phyloP scores from a whole-genome alignment of 2,888 invertebrate genomes.

The Phalera bucephala region DNA sequence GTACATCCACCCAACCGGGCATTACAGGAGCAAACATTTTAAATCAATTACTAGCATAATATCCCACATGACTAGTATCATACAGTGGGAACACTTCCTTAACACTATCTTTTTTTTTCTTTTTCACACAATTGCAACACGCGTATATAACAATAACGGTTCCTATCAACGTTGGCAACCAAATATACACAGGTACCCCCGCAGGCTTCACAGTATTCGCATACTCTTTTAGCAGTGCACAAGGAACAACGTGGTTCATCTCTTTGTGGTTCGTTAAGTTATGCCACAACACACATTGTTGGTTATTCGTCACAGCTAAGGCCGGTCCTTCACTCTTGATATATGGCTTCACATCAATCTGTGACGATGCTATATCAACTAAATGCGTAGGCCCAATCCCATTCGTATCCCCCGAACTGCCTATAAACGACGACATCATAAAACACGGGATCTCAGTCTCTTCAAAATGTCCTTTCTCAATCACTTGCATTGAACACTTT shows the following conservation, averaged over 20 bases:
- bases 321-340: constrained; percentile 42
- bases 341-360: constrained; percentile 53
- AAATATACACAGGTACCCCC: constrained; percentile 65
- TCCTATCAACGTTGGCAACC: constrained; percentile 60
- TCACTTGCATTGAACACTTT: constrained; percentile 65
- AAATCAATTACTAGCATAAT: constrained; percentile 45
- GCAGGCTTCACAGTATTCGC: constrained; percentile 61
- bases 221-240: constrained; percentile 62
- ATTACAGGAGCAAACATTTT: too few relatives aligned
- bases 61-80: constrained; percentile 43
- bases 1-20: too few relatives aligned
- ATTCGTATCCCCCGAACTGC: constrained; percentile 31
- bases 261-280: constrained; percentile 53
- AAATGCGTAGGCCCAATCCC: constrained; percentile 34
- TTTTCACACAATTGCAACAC: constrained; percentile 54
- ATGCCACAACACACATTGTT: constrained; percentile 69
- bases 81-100: constrained; percentile 55
- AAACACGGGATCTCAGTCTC: constrained; percentile 66
- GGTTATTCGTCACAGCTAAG: constrained; percentile 51
- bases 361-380: constrained; percentile 59
- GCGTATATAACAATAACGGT: constrained; percentile 50
- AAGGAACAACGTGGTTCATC: constrained; percentile 57
- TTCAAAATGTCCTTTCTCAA: constrained; percentile 55
- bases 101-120: constrained; percentile 38
- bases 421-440: constrained; percentile 68